Conservation (phyloP, 2,113 vertebrate genomes). For the Ibidorhyncha struthersii region DNA sequence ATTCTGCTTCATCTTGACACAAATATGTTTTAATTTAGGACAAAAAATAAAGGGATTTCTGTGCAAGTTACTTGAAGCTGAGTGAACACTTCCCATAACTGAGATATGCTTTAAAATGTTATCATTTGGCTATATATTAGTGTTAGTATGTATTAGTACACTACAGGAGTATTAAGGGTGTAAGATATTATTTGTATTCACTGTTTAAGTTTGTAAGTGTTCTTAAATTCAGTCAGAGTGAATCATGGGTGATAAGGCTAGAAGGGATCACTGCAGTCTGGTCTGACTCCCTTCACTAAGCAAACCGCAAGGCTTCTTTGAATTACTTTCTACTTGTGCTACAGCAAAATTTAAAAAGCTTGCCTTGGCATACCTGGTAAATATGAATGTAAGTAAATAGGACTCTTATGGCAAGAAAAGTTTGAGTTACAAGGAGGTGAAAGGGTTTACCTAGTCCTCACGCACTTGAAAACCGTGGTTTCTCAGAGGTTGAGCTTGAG, state of each 20-base stretch:
- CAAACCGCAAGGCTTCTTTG: not conserved
- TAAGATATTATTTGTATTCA: not conserved
- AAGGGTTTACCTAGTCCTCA: not conserved
- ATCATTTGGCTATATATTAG: not conserved
- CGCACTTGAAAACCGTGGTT: not conserved
- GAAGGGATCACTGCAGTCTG: not conserved
- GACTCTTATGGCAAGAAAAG: not conserved
- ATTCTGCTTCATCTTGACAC: not conserved
- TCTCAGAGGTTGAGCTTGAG: not conserved
- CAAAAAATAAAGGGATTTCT: not conserved
- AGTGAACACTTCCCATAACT: not conserved
- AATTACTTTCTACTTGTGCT: not conserved
- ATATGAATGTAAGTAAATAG: not conserved
- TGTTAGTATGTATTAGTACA: not conserved
- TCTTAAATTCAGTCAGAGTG: not conserved
- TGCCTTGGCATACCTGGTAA: not conserved
- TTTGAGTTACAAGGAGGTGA: not conserved
- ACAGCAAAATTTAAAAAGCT: not conserved
- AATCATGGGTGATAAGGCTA: not conserved
- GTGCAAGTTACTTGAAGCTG: not conserved
- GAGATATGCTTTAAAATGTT: not conserved
- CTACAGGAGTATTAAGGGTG: not conserved
- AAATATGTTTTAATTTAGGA: not conserved
- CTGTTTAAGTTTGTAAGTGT: not conserved
- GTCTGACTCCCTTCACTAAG: not conserved